Conservation (phyloP, 2,797 vertebrate genomes). For the Spinus olivaceus region DNA sequence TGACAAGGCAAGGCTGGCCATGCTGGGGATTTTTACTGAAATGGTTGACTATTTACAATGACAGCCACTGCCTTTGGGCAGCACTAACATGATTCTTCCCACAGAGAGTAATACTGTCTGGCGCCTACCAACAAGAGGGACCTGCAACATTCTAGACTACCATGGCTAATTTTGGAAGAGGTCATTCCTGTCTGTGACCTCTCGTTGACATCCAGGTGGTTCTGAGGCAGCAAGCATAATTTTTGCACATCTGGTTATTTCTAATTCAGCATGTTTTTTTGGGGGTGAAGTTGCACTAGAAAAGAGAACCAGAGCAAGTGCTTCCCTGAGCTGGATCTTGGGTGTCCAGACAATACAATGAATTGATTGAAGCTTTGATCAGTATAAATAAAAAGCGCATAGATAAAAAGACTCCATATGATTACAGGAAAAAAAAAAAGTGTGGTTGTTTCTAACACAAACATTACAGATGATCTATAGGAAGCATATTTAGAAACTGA, state of each 20-base stretch:
- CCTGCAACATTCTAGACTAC: not conserved
- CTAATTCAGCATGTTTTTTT: not conserved
- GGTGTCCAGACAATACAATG: not conserved
- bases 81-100: not conserved
- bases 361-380: not conserved
- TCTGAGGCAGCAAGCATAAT: not conserved
- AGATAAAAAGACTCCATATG: not conserved
- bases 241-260: not conserved
- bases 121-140: not conserved
- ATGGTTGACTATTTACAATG: not conserved
- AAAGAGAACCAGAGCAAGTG: not conserved
- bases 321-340: not conserved
- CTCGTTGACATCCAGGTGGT: fast-evolving
- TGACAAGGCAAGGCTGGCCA: not conserved
- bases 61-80: slow-evolving; percentile 1
- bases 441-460: not conserved
- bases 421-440: not conserved
- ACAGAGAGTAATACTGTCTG: not conserved
- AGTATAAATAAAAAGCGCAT: not conserved
- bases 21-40: not conserved
- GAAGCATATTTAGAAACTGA: not conserved
- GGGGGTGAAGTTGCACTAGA: not conserved
- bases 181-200: not conserved
- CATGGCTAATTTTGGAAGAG: not conserved
- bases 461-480: slow-evolving; percentile 4